A percentile compares a stretch with the other conserved stretches of the same genome.
phyloP scores from a whole-genome alignment of 2,888 invertebrate genomes.

The Seladonia tumulorum region DNA sequence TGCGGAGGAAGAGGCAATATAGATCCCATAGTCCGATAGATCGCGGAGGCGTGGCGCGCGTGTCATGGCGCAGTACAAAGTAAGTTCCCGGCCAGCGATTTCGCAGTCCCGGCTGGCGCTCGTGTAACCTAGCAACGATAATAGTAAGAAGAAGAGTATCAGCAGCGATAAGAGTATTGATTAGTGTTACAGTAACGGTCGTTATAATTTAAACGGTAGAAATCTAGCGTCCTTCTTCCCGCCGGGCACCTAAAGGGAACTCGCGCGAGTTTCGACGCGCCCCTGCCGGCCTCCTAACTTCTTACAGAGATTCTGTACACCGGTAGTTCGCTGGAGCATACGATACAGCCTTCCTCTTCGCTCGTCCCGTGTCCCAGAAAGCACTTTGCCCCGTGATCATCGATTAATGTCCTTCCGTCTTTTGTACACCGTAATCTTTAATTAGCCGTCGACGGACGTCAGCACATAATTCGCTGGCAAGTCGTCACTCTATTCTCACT shows the following conservation, averaged over 20 bases:
- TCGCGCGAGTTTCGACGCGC: neutral
- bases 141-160: slow-evolving; percentile 63
- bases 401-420: neutral
- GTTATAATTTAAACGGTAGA: slow-evolving; percentile 61
- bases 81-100: slow-evolving; percentile 32
- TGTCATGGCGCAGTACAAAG: slow-evolving; percentile 13
- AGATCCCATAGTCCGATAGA: slow-evolving; percentile 23
- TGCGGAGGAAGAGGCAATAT: slow-evolving; percentile 33
- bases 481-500: neutral
- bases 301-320: slow-evolving; percentile 23
- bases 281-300: slow-evolving; percentile 2
- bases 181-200: slow-evolving; percentile 54
- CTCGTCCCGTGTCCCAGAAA: neutral
- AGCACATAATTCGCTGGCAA: neutral
- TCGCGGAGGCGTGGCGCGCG: neutral
- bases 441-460: neutral
- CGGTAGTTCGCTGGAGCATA: neutral
- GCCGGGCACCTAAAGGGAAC: neutral
- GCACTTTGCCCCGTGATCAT: neutral
- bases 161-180: slow-evolving; percentile 62
- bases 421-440: neutral
- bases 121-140: slow-evolving; percentile 55
- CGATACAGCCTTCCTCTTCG: neutral
- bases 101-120: slow-evolving; percentile 25
- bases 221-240: slow-evolving; percentile 51